These are phyloP conservation scores for Chlorodrepanis virens DNA, from an alignment of 2,113 vertebrate genomes.

Conservation along the genomic window DNA sequence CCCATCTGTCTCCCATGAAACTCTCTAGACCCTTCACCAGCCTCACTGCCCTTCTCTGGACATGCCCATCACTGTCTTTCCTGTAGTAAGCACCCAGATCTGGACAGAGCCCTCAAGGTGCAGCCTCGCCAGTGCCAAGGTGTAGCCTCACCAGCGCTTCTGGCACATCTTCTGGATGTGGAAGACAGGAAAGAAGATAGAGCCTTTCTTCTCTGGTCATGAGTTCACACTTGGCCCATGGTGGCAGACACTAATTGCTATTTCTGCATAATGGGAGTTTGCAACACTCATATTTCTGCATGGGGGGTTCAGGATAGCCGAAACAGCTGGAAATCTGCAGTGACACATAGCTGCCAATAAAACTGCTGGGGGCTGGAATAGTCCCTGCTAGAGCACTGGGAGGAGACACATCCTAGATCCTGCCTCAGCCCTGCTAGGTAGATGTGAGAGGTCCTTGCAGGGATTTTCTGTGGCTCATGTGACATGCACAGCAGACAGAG, in stretches of 20 bases:
- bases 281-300: background rate
- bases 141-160: background rate
- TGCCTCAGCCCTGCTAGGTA: background rate
- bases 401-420: background rate
- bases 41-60: background rate
- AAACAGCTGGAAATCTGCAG: background rate
- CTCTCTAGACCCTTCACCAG: background rate
- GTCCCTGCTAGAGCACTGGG: background rate
- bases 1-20: background rate
- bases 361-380: background rate
- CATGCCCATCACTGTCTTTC: background rate
- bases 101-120: background rate
- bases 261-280: background rate
- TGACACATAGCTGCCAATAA: background rate
- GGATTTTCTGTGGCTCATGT: background rate
- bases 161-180: background rate
- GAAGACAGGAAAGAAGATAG: background rate
- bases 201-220: background rate
- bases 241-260: background rate
- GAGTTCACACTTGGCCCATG: background rate
- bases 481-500: background rate
- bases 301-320: background rate
- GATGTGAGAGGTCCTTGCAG: background rate
- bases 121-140: accelerated
- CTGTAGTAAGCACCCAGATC: background rate